These are phyloP conservation scores for Lampropteryx suffumata DNA, from an alignment of 2,888 invertebrate genomes.

Conservation along the genomic window DNA sequence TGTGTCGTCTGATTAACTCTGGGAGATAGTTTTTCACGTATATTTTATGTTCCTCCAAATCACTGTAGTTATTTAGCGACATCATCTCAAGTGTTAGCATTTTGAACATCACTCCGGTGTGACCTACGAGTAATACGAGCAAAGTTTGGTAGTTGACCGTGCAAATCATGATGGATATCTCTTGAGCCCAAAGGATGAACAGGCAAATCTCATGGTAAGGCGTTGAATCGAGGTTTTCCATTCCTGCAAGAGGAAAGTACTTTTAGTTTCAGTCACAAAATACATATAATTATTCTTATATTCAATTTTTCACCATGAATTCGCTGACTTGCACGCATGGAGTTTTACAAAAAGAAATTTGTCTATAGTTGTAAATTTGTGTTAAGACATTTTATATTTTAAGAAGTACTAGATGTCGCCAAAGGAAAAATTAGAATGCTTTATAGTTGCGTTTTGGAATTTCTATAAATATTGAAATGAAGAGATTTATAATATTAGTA, in stretches of 20 bases:
- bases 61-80: conserved; percentile 40
- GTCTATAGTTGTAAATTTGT: too few relatives aligned
- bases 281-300: too few relatives aligned
- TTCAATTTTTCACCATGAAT: too few relatives aligned
- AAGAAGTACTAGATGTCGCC: too few relatives aligned
- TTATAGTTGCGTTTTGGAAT: too few relatives aligned
- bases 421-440: too few relatives aligned
- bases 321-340: too few relatives aligned
- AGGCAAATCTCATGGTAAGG: conserved; percentile 60
- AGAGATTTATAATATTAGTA: too few relatives aligned
- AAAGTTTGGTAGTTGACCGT: conserved; percentile 62
- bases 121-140: conserved; percentile 59
- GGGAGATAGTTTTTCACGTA: conserved; percentile 48
- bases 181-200: conserved; percentile 47
- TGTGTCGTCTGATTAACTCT: conserved; percentile 51
- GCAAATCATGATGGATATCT: conserved; percentile 48
- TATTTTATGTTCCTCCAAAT: conserved; percentile 34
- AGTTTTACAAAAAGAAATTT: too few relatives aligned
- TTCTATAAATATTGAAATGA: too few relatives aligned
- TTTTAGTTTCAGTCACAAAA: too few relatives aligned
- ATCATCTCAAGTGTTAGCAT: conserved; percentile 59
- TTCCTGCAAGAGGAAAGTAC: conserved; percentile 43
- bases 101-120: conserved; percentile 61
- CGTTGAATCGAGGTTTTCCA: conserved; percentile 49
- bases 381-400: too few relatives aligned